Percentiles rank a stretch among this genome's conserved stretches.
Evolutionary conservation across 2,888 invertebrate species (phyloP).

Genomic region (Drosophila quinaria): DNA sequence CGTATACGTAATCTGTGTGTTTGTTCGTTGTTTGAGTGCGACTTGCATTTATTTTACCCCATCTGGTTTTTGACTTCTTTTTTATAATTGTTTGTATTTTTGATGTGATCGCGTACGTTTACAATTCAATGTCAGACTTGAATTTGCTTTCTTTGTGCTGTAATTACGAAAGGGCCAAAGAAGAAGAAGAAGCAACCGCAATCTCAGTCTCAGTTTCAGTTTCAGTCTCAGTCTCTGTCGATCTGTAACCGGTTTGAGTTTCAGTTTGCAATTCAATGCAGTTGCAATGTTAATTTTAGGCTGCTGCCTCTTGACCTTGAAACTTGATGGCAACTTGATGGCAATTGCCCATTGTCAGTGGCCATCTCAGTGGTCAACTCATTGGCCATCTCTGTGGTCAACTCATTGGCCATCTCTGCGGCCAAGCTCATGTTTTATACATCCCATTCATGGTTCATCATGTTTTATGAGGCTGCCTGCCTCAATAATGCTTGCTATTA

Average conservation of each 20-base stretch:
- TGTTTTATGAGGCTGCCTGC: constrained; percentile 56
- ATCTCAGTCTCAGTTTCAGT: constrained; percentile 6
- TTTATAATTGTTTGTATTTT: not conserved
- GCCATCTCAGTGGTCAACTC: constrained; percentile 20
- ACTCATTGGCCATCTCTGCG: constrained; percentile 34
- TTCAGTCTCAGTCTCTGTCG: constrained; percentile 11
- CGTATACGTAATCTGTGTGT: constrained; percentile 39
- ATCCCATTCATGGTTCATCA: constrained; percentile 44
- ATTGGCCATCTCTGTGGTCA: constrained; percentile 19
- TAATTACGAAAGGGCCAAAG: constrained; percentile 51
- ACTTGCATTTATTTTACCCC: constrained; percentile 47
- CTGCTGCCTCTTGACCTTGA: constrained; percentile 60
- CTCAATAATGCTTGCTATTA: constrained; percentile 61
- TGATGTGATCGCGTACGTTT: constrained; percentile 55
- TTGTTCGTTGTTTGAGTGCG: constrained; percentile 21
- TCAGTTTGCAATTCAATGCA: constrained; percentile 45
- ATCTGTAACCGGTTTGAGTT: constrained; percentile 65
- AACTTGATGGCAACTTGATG: constrained; percentile 22
- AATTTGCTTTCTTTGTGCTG: constrained; percentile 35
- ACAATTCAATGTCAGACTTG: constrained; percentile 71
- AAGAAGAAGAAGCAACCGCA: constrained; percentile 12
- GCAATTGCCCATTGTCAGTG: constrained; percentile 38
- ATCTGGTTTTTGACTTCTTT: constrained; percentile 29
- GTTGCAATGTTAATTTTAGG: constrained; percentile 51
- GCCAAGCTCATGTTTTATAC: constrained; percentile 50